Percentiles rank a stretch among this genome's conserved stretches.
These are phyloP conservation scores for Trachymyrmex cornetzi DNA, from an alignment of 1,140 invertebrate genomes.

Conservation along the genomic window DNA sequence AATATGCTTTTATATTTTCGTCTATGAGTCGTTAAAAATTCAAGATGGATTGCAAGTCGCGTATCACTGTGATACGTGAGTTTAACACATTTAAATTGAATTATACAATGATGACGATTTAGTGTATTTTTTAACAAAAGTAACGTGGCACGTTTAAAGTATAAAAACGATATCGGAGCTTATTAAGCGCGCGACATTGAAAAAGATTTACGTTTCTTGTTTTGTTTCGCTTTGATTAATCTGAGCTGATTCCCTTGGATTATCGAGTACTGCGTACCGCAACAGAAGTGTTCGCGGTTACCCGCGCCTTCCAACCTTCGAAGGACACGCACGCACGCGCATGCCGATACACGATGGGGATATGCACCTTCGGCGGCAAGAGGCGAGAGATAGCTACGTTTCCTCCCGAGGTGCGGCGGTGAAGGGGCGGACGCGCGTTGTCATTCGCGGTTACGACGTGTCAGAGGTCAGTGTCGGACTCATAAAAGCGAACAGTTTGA, in stretches of 20 bases:
- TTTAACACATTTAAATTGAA: background rate
- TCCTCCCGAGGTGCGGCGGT: background rate
- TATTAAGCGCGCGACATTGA: background rate
- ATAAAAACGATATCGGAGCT: background rate
- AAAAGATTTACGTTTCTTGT: background rate
- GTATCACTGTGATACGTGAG: too few species aligned
- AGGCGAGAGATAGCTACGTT: slow-evolving; percentile 39
- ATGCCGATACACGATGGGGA: slow-evolving; percentile 26
- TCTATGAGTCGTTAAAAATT: too few species aligned
- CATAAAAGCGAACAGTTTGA: slow-evolving; percentile 62
- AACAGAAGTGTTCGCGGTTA: slow-evolving; percentile 44
- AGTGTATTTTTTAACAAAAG: background rate
- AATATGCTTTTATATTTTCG: too few species aligned
- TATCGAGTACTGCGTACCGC: slow-evolving; percentile 20
- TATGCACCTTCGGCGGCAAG: slow-evolving; percentile 35
- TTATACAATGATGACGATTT: background rate
- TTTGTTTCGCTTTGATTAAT: background rate
- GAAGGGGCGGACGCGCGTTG: slow-evolving; percentile 17
- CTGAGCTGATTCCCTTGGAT: background rate
- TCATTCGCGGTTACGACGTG: slow-evolving; percentile 62
- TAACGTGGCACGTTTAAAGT: background rate
- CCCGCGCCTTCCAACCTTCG: slow-evolving; percentile 62
- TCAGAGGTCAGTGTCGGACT: slow-evolving; percentile 70
- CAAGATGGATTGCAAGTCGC: too few species aligned
- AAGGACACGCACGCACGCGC: slow-evolving; percentile 70